Evolutionary conservation across 2,888 invertebrate genomes (phyloP), one percentile per base, ranked within the genome.

Genomic region (Caenorhabditis uteleia): DNA sequence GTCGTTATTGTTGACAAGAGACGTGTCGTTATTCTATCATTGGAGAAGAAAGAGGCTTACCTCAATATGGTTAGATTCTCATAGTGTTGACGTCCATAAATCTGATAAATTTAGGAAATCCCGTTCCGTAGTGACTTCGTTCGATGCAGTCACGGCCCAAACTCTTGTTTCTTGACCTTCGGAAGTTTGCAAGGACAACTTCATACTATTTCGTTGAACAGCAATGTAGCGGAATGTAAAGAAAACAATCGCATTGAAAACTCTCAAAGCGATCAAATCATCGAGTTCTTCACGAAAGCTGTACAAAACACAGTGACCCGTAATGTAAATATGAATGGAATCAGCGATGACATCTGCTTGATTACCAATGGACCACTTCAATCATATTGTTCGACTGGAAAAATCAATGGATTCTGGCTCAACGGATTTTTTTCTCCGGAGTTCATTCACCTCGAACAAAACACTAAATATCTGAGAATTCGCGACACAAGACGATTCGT

Each of bases 211-310:
- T 25, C 20, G 27, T 18, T 62, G 31, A 43, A 56, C 39, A 44
- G 51, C 26, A 46, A 47, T 14, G 57, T 62, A 4, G 57, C 56
- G 21, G 38, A 39, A 14, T 4, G 39, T 14, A 56, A 62, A 16
- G 56, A 53, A 39, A 53, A 26, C 20, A 62, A 62, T 48, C 53
- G 51, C n/a, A 23, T 56, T n/a, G 61, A 51, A 33, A 56, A 46
- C n/a, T 29, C 18, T 31, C 36, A 23, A 2, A 46, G n/a, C 5
- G 55, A 51, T 1, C 42, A 55, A 18, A 56, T 56, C 27, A 42
- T 46, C 7, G 50, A 62, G 7, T 62, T 25, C n/a, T 62, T 62
- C 31, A 38, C 40, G 23, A 45, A 44, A 33, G 55, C 48, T 18
- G n/a, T 36, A 10, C 4, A n/a, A 4, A 34, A 34, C 16, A 16